These are phyloP conservation scores for Hypsibius dujardini DNA, from an alignment of 1,140 invertebrate species.

Conservation along the genomic window DNA sequence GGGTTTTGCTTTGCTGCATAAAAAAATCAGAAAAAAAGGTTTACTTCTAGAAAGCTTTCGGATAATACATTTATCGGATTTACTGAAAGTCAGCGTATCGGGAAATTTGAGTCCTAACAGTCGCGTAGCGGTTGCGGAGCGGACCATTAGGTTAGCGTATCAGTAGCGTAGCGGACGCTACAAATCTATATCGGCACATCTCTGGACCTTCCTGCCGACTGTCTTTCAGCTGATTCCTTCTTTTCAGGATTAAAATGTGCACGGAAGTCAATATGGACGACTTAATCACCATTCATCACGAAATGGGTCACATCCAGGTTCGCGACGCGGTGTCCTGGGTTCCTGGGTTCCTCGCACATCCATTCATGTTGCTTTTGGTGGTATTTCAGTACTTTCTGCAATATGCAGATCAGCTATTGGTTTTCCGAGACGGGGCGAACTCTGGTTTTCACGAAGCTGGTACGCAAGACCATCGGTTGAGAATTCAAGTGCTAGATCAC, in stretches of 20 bases:
- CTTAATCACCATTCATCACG: slow-evolving; percentile 61
- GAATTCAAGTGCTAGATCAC: too few species aligned
- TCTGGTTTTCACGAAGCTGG: slow-evolving; percentile 54
- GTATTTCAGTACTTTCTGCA: slow-evolving; percentile 50
- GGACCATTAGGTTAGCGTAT: neutral
- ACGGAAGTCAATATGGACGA: slow-evolving; percentile 39
- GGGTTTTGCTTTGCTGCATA: too few species aligned
- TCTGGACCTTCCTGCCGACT: too few species aligned
- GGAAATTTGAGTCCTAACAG: too few species aligned
- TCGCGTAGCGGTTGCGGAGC: neutral
- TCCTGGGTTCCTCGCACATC: too few species aligned
- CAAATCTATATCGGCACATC: neutral
- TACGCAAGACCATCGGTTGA: too few species aligned
- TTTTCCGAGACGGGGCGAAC: slow-evolving; percentile 62
- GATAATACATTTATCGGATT: too few species aligned
- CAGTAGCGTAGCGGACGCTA: slow-evolving; percentile 6
- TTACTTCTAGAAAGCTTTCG: too few species aligned
- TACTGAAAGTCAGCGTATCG: too few species aligned
- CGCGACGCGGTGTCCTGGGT: neutral
- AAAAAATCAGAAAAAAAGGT: too few species aligned
- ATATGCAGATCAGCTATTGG: slow-evolving; percentile 52
- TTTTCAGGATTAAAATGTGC: slow-evolving; percentile 26
- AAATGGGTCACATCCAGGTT: slow-evolving; percentile 63
- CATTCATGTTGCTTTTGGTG: neutral
- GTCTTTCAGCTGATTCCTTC: neutral